Base-by-base conservation (phyloP, 1,140 invertebrate species). In the Lordiphosa collinella region DNA sequence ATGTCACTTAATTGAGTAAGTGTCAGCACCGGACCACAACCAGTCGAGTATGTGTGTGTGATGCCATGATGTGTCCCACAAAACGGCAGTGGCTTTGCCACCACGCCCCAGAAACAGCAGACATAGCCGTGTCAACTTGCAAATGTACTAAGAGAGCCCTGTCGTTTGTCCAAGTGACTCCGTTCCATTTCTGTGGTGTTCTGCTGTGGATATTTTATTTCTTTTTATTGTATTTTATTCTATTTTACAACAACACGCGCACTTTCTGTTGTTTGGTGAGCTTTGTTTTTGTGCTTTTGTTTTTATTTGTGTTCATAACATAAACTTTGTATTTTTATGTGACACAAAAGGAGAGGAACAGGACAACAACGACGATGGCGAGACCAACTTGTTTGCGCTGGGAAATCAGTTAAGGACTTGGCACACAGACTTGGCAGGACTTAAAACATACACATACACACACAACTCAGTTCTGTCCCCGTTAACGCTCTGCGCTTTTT, bases 291-390 rank as follows among this genome's bases (percentile, higher is more conserved):
- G 51, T 71, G 66, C 66, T 72, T 68, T 82, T 80, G 60, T 82
- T 82, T 82, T 82, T 84, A 78, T 82, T 82, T 82, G 78, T 82
- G 72, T 82, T 82, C 76, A 82, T 82, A 82, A 84, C 78, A 82
- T 82, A 82, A 82, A 82, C 72, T 82, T 82, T 82, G 78, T 84
- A 84, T 82, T 82, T 82, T 82, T 82, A 82, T 82, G 72, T 46
- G 79, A 54, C 51, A 75, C 56, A 53, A 64, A 58, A 36, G 55
- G 51, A 41, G 5, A 47, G 9, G 18, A 43, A 47, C 12, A 47
- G n/a, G 51, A 25, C 25, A 55, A 55, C 51, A 44, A 65, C 44
- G 43, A 66, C 47, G 66, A 58, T 40, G 34, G 55, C 46, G 61
- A 69, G 70, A 64, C 78, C 76, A 72, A 82, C 71, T 82, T 82